Percentiles rank a stretch among this genome's conserved stretches.
Conservation (phyloP, 2,113 vertebrate species). For the Pollachius pollachius region DNA sequence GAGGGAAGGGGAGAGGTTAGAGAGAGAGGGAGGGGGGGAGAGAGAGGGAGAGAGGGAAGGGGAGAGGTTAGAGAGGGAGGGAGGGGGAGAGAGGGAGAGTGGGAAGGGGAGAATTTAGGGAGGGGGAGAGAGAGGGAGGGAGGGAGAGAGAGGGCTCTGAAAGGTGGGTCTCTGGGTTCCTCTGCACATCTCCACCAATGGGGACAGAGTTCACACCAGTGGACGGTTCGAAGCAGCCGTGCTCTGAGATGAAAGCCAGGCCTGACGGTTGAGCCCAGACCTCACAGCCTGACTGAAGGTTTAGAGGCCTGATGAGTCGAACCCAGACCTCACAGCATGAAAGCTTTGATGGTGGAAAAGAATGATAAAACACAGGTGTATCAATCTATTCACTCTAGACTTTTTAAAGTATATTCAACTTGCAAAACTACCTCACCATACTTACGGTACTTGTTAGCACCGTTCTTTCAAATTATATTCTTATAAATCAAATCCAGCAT, state of each 20-base stretch:
- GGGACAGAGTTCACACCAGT: conserved; percentile 50
- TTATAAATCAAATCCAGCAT: too few relatives aligned
- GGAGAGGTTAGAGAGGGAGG: conserved; percentile 23
- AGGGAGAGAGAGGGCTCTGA: conserved; percentile 21
- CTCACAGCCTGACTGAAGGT: too few relatives aligned
- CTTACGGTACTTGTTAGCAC: too few relatives aligned
- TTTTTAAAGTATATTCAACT: too few relatives aligned
- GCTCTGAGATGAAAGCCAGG: conserved; percentile 27
- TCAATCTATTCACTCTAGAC: too few relatives aligned
- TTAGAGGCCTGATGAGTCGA: conserved; percentile 42
- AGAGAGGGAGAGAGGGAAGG: conserved; percentile 45
- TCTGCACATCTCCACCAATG: conserved; percentile 32
- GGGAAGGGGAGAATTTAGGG: conserved; percentile 29
- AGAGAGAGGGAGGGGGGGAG: conserved; percentile 37
- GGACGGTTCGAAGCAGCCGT: conserved; percentile 52
- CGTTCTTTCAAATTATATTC: too few relatives aligned
- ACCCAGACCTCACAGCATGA: too few relatives aligned
- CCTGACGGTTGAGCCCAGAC: conserved; percentile 37
- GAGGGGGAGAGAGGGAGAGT: conserved; percentile 43
- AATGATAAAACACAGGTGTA: too few relatives aligned
- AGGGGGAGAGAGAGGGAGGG: conserved; percentile 32
- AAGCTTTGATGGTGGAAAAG: too few relatives aligned
- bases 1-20: conserved; percentile 39
- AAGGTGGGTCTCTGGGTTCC: conserved; percentile 7
- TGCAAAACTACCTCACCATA: too few relatives aligned